phyloP scores from a whole-genome alignment of 1,140 invertebrate genomes.

The Drosophila ercepeae region DNA sequence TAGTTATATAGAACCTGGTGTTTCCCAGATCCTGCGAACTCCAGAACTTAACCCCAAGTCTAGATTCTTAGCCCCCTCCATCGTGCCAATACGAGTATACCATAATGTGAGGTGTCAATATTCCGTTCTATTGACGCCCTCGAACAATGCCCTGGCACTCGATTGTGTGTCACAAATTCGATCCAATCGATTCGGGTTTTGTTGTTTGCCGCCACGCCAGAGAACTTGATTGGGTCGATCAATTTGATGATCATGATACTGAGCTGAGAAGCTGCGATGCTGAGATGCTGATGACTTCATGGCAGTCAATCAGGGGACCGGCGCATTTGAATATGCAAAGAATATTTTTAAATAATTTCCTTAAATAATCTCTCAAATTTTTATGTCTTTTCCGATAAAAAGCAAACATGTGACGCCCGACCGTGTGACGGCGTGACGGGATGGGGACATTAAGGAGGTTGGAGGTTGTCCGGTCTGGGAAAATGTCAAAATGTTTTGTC shows the following conservation, averaged over 20 bases:
- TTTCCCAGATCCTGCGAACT: not conserved
- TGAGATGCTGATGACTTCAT: constrained; percentile 74
- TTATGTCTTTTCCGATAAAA: constrained; percentile 62
- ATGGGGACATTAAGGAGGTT: constrained; percentile 3
- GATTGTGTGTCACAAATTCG: constrained; percentile 42
- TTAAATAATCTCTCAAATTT: constrained; percentile 34
- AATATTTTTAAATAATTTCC: constrained; percentile 69
- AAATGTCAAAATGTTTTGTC: constrained; percentile 58
- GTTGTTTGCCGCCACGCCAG: constrained; percentile 57
- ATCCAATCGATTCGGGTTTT: constrained; percentile 54
- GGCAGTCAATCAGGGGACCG: constrained; percentile 63
- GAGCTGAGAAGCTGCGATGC: constrained; percentile 49
- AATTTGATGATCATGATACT: constrained; percentile 68
- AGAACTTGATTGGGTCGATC: constrained; percentile 54
- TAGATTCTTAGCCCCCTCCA: not conserved
- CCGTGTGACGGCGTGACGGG: no score
- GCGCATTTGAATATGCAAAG: constrained; percentile 74
- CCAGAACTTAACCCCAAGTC: not conserved
- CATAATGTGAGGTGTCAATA: constrained; percentile 59
- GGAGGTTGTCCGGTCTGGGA: constrained; percentile 25
- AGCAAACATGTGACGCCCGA: constrained; percentile 7
- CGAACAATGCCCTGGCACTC: constrained; percentile 43
- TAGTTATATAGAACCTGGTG: not conserved
- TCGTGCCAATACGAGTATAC: not conserved
- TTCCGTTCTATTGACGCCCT: constrained; percentile 62